Evolutionary conservation across 2,888 invertebrate species (phyloP), one percentile per base, ranked within the genome.

Genomic region (Petrolisthes cinctipes): DNA sequence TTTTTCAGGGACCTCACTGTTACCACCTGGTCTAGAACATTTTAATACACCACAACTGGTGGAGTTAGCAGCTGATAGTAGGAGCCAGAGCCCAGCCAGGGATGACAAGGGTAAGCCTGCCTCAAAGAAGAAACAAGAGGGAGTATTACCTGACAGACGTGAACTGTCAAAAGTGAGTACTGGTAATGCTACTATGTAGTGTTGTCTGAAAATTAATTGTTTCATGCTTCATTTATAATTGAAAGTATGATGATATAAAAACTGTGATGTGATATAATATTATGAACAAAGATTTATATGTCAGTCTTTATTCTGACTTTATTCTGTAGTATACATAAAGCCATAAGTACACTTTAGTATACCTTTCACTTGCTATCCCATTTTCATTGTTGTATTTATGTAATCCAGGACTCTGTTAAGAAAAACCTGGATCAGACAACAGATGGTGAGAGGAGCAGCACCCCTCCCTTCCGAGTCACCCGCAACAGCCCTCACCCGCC

Each of bases 11-110:
- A 96, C 96, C 51, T 94, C 95, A 9, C 94, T 95, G 81, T 93
- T 96, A 89, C 96, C 96, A 53, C 94, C 96, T 0, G 95, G 94
- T 91, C 93, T 96, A 91, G 95, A 96, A 92, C 96, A 95, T 92
- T 95, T 96, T 92, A 94, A 95, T 92, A 83, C 88, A 17, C 90
- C 90, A 11, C 90, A 90, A 81, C 37, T 89, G 51, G 68, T 89
- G 20, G 90, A 90, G 73, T 14, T n/a, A 17, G 75, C 76, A n/a
- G 71, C 54, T n/a, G 85, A 88, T 17, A 79, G 88, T 11, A 68
- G 85, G 6, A 78, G 85, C 57, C 82, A 85, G 68, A 85, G 85
- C 71, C 88, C 88, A 14, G 76, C 82, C 2, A n/a, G 85, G 75
- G 88, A 88, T 75, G 88, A 88, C 53, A 88, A 76, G 51, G n/a